Base-by-base conservation (phyloP, 2,797 vertebrate genomes). In the Enoplosus armatus region DNA sequence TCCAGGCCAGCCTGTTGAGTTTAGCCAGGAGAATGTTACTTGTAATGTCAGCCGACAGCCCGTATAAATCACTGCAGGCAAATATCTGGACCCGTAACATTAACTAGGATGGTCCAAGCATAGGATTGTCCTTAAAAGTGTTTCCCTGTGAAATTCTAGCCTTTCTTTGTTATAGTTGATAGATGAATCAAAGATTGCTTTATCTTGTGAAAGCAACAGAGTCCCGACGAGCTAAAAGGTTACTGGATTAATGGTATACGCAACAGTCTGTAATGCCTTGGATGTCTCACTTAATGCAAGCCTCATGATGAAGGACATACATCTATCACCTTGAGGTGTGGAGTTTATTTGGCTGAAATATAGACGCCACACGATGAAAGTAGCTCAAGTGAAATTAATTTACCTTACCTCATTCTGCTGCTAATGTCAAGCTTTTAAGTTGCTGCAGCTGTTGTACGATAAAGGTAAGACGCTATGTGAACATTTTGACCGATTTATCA, bases 1-100 rank as follows among this genome's bases (percentile, higher is more conserved):
- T 82, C 82, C 56, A 77, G 79, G 67, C 68, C 87, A 83, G 87
- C 79, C 79, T 48, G 68, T 82, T 75, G 82, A 75, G 39, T 5
- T 50, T 29, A 63, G 69, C 70, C 73, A 45, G 81, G 54, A 83
- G 54, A 74, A 72, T 85, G 79, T 82, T 80, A 66, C 62, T 54
- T 73, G 22, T 70, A 86, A 76, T 79, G 72, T 82, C 35, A 43
- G 43, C n/a, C 39, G 69, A 84, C 80, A 84, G 55, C 66, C 24
- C 63, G 58, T 43, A 79, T 81, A 73, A 29, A 86, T 90, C 80
- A 84, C 51, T 24, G 43, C 71, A 55, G 71, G 62, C 72, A 62
- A 27, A 78, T 76, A 60, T 74, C 76, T 74, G 75, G 70, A 80
- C 33, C 37, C 58, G 58, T 56, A 66, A 77, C 69, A 82, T 81